Conservation (phyloP, 2,113 vertebrate genomes). For the Phrynosoma platyrhinos region DNA sequence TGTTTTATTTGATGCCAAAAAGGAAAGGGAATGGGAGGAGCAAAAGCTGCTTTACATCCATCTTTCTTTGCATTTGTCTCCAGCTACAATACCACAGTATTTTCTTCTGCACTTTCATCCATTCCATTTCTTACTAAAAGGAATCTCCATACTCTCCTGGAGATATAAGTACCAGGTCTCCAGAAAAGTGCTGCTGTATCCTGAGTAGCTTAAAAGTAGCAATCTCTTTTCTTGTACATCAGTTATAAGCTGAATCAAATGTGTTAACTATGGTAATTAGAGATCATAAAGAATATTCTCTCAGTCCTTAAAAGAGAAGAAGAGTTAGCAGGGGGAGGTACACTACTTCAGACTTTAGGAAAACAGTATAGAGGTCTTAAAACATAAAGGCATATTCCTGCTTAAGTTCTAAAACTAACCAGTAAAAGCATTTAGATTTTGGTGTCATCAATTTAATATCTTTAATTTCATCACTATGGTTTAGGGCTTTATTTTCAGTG, state of each 20-base stretch:
- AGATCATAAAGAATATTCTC: not conserved
- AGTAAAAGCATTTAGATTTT: not conserved
- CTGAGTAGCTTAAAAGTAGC: conserved; percentile 1
- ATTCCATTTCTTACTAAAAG: conserved; percentile 57
- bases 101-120: conserved; percentile 28
- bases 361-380: not conserved
- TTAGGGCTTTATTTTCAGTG: conserved; percentile 43
- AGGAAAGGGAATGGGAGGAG: conserved; percentile 57
- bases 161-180: not conserved
- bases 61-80: not conserved
- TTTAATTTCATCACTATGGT: conserved; percentile 44
- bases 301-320: not conserved
- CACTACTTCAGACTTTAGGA: not conserved
- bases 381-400: accelerated
- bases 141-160: not conserved
- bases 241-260: not conserved
- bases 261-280: conserved; percentile 26
- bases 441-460: not conserved
- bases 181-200: conserved; percentile 26
- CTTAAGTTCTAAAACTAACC: conserved; percentile 17
- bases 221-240: conserved; percentile 11
- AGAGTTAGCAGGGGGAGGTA: not conserved
- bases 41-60: not conserved
- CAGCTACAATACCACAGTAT: conserved; percentile 49
- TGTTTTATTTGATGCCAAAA: conserved; percentile 66